phyloP scores from a whole-genome alignment of 2,888 invertebrate species.

The Julus scandinavius region DNA sequence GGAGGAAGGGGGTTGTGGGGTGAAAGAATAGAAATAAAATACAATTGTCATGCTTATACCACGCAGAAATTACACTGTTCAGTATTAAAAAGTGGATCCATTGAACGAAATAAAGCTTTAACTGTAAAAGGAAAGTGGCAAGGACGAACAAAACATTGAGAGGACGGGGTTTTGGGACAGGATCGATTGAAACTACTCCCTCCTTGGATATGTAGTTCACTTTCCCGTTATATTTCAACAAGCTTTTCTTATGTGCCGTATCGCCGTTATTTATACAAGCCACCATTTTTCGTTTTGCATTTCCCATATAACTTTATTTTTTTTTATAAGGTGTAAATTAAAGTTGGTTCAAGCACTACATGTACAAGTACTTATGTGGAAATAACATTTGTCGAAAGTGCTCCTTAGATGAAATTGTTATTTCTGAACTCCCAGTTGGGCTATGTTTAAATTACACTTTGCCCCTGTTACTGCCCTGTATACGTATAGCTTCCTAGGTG shows the following conservation, averaged over 20 bases:
- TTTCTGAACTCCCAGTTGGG: background rate
- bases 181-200: background rate
- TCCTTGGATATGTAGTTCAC: background rate
- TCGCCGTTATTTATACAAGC: background rate
- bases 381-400: background rate
- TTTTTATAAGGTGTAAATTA: slow-evolving; percentile 10
- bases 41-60: slow-evolving; percentile 11
- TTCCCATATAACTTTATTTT: background rate
- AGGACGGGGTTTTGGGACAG: background rate
- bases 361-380: background rate
- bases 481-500: too few relatives aligned
- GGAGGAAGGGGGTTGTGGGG: background rate
- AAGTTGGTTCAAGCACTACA: background rate
- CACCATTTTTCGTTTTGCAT: slow-evolving; percentile 2
- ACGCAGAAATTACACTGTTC: background rate
- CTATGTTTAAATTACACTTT: background rate
- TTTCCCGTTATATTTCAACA: background rate
- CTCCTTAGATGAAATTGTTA: background rate
- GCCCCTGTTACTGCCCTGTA: background rate
- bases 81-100: slow-evolving; percentile 5
- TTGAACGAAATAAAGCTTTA: slow-evolving; percentile 5
- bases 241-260: background rate
- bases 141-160: background rate
- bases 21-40: background rate
- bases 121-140: background rate